Evolutionary conservation across 2,888 invertebrate species (phyloP).

Genomic region (Baccha elongata): DNA sequence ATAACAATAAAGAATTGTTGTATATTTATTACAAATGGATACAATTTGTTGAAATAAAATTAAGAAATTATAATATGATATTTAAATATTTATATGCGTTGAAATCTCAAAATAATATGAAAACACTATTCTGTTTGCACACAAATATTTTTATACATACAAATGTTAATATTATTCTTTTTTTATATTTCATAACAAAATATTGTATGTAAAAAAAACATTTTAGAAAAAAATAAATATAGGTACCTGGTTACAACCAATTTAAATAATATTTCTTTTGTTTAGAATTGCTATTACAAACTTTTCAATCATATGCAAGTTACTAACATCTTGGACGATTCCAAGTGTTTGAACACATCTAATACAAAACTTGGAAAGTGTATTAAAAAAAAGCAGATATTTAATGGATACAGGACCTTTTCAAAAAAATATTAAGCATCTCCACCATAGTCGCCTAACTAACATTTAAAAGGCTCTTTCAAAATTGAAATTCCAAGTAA

Average conservation of each 20-base stretch:
- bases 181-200: conserved; percentile 16
- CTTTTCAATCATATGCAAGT: too few relatives aligned
- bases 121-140: conserved; percentile 57
- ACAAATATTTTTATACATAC: conserved; percentile 68
- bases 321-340: too few relatives aligned
- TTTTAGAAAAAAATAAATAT: conserved; percentile 39
- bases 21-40: conserved; percentile 44
- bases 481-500: too few relatives aligned
- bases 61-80: conserved; percentile 44
- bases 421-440: too few relatives aligned
- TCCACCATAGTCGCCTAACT: too few relatives aligned
- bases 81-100: conserved; percentile 38
- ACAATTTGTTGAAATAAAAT: conserved; percentile 39
- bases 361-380: too few relatives aligned
- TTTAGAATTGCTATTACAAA: too few relatives aligned
- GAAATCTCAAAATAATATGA: conserved; percentile 44
- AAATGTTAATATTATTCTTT: conserved; percentile 46
- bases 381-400: too few relatives aligned
- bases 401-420: too few relatives aligned
- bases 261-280: background rate
- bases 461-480: too few relatives aligned
- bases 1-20: conserved; percentile 15
- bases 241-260: conserved; percentile 47
- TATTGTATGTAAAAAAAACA: conserved; percentile 30
- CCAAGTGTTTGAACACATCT: too few relatives aligned